These are phyloP conservation scores for Rousettus leschenaultii DNA, from an alignment of 2,113 vertebrate genomes.

Conservation along the genomic window DNA sequence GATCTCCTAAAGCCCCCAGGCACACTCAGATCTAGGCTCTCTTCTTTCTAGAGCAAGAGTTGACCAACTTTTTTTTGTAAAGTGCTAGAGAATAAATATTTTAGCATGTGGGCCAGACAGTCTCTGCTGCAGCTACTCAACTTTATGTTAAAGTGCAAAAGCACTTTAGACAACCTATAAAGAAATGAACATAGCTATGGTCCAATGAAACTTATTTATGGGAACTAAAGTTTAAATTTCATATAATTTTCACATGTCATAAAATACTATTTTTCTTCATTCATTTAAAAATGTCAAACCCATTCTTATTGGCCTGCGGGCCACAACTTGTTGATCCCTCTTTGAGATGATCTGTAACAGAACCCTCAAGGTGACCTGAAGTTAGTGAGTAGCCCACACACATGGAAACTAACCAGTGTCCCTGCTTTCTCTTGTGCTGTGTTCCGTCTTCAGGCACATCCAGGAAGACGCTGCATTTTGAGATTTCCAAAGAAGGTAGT, in stretches of 20 bases:
- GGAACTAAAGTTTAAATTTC: background rate
- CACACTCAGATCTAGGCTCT: background rate
- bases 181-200: background rate
- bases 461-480: slow-evolving; percentile 90
- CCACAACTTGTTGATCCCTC: background rate
- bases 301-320: background rate
- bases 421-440: slow-evolving; percentile 68
- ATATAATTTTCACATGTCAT: background rate
- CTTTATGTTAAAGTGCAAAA: background rate
- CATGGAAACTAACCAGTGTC: slow-evolving; percentile 67
- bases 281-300: background rate
- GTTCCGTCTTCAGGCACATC: slow-evolving; percentile 85
- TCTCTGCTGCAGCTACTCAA: background rate
- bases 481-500: slow-evolving; percentile 93
- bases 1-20: background rate
- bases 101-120: background rate
- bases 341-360: background rate
- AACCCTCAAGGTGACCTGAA: background rate
- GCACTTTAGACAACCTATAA: background rate
- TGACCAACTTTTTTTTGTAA: background rate
- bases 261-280: background rate
- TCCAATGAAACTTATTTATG: background rate
- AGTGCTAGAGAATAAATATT: background rate
- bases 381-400: background rate
- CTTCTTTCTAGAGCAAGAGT: background rate